Conservation (phyloP, 1,140 invertebrate genomes). For the Xylocopa sonorina region DNA sequence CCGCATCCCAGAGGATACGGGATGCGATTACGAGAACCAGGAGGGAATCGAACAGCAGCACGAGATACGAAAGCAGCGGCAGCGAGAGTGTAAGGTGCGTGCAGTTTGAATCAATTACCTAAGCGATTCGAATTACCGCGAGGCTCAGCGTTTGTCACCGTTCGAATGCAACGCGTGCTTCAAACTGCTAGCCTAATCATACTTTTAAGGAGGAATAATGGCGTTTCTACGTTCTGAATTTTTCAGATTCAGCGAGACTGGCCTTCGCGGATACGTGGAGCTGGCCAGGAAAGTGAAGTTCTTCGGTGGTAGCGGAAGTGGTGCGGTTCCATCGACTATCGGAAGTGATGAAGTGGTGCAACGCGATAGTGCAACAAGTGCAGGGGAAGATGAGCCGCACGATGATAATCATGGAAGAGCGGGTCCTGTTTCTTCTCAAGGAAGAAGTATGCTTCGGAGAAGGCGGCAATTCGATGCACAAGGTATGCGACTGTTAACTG, state of each 20-base stretch:
- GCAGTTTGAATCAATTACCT: constrained; percentile 1
- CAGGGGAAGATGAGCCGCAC: constrained; percentile 78
- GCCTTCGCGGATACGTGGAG: constrained; percentile 76
- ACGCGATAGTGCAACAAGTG: constrained; percentile 80
- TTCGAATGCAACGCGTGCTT: neutral
- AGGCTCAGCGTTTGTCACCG: neutral
- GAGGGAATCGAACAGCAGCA: constrained; percentile 78
- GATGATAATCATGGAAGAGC: constrained; percentile 70
- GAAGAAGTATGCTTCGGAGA: constrained; percentile 76
- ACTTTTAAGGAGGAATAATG: too few relatives aligned
- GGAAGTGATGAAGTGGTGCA: constrained; percentile 76
- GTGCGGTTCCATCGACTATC: constrained; percentile 67
- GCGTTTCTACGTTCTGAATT: neutral
- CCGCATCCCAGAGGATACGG: constrained; percentile 78
- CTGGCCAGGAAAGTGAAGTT: constrained; percentile 76
- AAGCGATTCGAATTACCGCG: neutral
- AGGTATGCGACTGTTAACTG: constrained; percentile 66
- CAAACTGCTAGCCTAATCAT: neutral
- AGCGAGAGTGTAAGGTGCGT: constrained; percentile 78
- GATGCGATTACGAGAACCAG: constrained; percentile 80
- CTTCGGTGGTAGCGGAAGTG: constrained; percentile 70
- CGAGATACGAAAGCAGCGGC: constrained; percentile 80
- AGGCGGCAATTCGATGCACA: constrained; percentile 79
- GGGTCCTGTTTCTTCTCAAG: constrained; percentile 71
- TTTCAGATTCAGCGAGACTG: constrained; percentile 77